A percentile compares a stretch with the other conserved stretches of the same genome.
These are phyloP conservation scores for Tetragonula carbonaria DNA, from an alignment of 2,888 invertebrate species.

Conservation along the genomic window DNA sequence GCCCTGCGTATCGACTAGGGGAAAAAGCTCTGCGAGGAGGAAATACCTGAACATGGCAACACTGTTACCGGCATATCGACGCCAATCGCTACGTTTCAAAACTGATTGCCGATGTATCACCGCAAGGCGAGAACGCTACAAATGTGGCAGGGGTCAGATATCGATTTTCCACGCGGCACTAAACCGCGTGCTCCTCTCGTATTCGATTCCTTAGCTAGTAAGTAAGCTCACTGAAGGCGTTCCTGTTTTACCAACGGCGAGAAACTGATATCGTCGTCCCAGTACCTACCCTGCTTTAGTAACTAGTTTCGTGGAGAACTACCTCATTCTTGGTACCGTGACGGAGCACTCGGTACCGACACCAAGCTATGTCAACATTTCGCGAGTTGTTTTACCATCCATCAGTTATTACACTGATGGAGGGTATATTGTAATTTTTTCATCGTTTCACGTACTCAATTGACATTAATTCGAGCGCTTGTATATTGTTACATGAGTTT, in stretches of 20 bases:
- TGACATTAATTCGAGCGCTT: background rate
- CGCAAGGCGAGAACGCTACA: conserved; percentile 50
- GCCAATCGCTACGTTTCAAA: conserved; percentile 23
- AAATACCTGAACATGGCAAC: conserved; percentile 35
- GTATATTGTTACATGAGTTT: too few species aligned
- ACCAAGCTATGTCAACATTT: conserved; percentile 13
- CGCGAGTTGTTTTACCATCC: background rate
- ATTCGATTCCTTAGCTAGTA: conserved; percentile 64
- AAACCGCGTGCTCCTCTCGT: conserved; percentile 52
- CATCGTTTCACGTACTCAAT: background rate
- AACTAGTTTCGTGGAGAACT: conserved; percentile 49
- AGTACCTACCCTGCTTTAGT: conserved; percentile 32
- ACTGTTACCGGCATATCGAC: conserved; percentile 33
- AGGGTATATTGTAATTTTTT: background rate
- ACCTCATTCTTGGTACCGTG: conserved; percentile 50
- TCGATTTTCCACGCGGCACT: conserved; percentile 68
- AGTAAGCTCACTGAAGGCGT: conserved; percentile 55
- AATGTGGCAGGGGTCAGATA: conserved; percentile 73
- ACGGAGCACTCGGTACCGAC: conserved; percentile 32
- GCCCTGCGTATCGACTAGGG: conserved; percentile 7
- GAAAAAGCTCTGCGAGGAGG: background rate
- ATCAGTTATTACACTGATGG: conserved; percentile 4
- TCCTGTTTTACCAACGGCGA: conserved; percentile 57
- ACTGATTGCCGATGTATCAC: conserved; percentile 44
- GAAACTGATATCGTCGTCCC: conserved; percentile 45